Base-by-base conservation (phyloP, 2,888 invertebrate genomes). In the Graphium colonna region DNA sequence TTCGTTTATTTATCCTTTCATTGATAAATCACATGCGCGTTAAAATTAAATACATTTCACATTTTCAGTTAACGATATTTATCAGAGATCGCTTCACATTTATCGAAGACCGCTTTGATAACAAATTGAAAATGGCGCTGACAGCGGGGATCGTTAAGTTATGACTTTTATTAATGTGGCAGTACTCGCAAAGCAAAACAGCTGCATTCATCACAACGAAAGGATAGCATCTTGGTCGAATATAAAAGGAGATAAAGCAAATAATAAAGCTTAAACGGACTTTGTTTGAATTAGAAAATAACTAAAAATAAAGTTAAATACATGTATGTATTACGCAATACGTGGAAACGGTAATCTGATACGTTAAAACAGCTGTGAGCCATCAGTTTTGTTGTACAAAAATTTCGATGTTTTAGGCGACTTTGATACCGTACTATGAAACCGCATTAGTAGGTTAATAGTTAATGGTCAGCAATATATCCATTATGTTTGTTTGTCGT, bases 131-230 rank as follows among this genome's bases (percentile, higher is more conserved):
- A 39, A 21, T 9, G 15, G 38, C 12, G 38, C 15, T 47, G 47
- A 47, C 39, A 47, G 47, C 39, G 26, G 12, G 39, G 38, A 26
- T 38, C 47, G 38, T 21, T 38, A 21, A 21, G 33, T 33, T 33
- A 33, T 44, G 46, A 46, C 46, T 18, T 46, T 46, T 46, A 46
- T 46, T 46, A 46, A 46, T 46, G 36, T 17, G n/a, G 16, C 15
- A 4, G 13, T 44, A 44, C 12, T 15, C 12, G 15, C 4, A 1
- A 44, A 12, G 13, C 16, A 8, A 31, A 31, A 31, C 21, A 13
- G 3, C 9, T 28, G 28, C 15, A 13, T 7, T 41, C n/a, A 1
- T 41, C 33, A 26, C 26, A 26, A 26, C 7, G 26, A 26, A 10
- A 10, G 33, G 33, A 33, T 33, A 33, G 33, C n/a, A 33, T 33